Evolutionary conservation across 2,888 invertebrate genomes (phyloP).

Genomic region (Drosophila barbarae): DNA sequence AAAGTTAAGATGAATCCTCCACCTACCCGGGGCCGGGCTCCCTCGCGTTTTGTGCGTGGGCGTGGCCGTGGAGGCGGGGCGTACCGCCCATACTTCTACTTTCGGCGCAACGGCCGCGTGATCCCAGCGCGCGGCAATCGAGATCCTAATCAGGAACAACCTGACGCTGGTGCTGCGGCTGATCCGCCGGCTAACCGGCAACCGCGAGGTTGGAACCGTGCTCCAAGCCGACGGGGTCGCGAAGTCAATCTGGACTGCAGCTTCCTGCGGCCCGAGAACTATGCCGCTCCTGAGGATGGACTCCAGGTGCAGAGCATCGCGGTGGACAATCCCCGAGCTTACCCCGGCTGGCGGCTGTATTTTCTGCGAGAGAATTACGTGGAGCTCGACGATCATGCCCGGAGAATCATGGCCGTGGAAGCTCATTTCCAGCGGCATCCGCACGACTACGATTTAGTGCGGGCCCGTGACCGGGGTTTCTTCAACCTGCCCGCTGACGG

Average conservation of each 20-base stretch:
- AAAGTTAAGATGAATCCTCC: constrained; percentile 70
- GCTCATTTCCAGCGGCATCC: constrained; percentile 80
- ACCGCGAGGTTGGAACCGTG: constrained; percentile 55
- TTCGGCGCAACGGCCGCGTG: constrained; percentile 73
- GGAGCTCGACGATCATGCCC: constrained; percentile 80
- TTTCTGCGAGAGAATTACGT: constrained; percentile 84
- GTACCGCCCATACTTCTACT: constrained; percentile 73
- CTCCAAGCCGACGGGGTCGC: constrained; percentile 21
- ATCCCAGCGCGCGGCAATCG: constrained; percentile 65
- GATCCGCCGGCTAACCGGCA: constrained; percentile 4
- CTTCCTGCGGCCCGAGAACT: constrained; percentile 68
- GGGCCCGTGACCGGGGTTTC: constrained; percentile 49
- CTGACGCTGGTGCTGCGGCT: not conserved
- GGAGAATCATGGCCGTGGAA: constrained; percentile 81
- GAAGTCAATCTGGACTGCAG: constrained; percentile 51
- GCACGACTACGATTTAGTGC: constrained; percentile 50
- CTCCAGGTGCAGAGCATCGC: constrained; percentile 59
- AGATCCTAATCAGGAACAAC: not conserved
- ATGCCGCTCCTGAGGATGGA: constrained; percentile 64
- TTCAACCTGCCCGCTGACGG: constrained; percentile 81
- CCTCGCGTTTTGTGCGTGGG: constrained; percentile 67
- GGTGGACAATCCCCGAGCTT: constrained; percentile 77
- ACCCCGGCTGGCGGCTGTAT: constrained; percentile 89
- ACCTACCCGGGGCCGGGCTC: constrained; percentile 40
- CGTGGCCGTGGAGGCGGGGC: constrained; percentile 64